phyloP scores from a whole-genome alignment of 2,888 invertebrate genomes.

The Callimorpha dominula region DNA sequence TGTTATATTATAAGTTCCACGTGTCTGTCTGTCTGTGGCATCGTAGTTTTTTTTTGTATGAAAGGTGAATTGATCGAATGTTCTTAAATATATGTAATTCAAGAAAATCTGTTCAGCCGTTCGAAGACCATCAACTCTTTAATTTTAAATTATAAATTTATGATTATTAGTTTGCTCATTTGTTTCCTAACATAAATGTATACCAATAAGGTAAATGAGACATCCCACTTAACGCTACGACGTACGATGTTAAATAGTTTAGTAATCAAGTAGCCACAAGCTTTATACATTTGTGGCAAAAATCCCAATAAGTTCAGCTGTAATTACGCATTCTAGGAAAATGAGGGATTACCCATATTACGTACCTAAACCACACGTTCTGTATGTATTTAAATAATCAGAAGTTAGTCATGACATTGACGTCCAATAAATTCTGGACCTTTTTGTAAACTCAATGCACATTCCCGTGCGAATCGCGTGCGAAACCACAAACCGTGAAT shows the following conservation, averaged over 20 bases:
- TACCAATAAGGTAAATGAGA: too few relatives aligned
- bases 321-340: neutral
- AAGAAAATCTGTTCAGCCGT: too few relatives aligned
- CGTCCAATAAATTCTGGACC: neutral
- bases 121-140: too few relatives aligned
- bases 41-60: too few relatives aligned
- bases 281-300: neutral
- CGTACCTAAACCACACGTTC: neutral
- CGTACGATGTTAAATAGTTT: neutral
- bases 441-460: neutral
- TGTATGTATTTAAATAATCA: neutral
- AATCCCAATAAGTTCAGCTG: neutral
- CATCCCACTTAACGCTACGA: too few relatives aligned
- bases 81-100: too few relatives aligned
- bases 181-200: too few relatives aligned
- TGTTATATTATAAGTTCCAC: too few relatives aligned
- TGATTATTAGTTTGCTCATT: too few relatives aligned
- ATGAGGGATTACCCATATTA: neutral
- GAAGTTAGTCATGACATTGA: constrained; percentile 5
- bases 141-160: too few relatives aligned
- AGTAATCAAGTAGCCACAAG: neutral
- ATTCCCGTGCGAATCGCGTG: neutral
- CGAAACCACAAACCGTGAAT: neutral
- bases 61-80: too few relatives aligned
- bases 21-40: too few relatives aligned